Evolutionary conservation across 1,140 invertebrate species (phyloP).

Genomic region (Ridgeia piscesae): DNA sequence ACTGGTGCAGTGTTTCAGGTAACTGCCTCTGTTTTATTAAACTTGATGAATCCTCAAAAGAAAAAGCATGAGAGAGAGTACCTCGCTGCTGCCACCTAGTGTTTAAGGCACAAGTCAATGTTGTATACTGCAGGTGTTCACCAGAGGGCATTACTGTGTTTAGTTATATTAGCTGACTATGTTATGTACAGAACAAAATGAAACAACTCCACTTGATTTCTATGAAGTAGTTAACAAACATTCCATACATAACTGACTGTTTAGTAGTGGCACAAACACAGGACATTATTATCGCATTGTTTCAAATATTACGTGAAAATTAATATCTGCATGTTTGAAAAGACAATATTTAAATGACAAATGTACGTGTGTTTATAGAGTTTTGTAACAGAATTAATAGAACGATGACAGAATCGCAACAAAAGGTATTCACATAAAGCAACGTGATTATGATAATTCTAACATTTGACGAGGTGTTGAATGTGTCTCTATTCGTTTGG

Average conservation of each 20-base stretch:
- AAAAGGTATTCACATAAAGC: background rate
- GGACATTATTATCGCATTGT: background rate
- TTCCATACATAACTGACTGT: background rate
- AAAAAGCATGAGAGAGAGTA: background rate
- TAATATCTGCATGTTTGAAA: background rate
- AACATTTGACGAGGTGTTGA: background rate
- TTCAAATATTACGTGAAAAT: background rate
- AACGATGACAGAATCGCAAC: background rate
- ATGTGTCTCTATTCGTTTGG: background rate
- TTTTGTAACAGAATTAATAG: background rate
- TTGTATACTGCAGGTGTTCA: background rate
- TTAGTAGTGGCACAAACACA: background rate
- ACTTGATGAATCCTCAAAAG: background rate
- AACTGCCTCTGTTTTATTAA: background rate
- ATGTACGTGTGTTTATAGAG: background rate
- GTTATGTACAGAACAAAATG: background rate
- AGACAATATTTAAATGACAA: too few species aligned
- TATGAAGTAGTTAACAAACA: background rate
- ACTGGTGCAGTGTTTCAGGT: background rate
- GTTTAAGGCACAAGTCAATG: background rate
- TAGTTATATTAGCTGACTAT: background rate
- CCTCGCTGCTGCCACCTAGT: background rate
- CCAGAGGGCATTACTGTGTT: background rate
- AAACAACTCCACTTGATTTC: background rate
- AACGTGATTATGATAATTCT: background rate